Conservation (phyloP, 2,797 vertebrate species). For the Girardinus metallicus region DNA sequence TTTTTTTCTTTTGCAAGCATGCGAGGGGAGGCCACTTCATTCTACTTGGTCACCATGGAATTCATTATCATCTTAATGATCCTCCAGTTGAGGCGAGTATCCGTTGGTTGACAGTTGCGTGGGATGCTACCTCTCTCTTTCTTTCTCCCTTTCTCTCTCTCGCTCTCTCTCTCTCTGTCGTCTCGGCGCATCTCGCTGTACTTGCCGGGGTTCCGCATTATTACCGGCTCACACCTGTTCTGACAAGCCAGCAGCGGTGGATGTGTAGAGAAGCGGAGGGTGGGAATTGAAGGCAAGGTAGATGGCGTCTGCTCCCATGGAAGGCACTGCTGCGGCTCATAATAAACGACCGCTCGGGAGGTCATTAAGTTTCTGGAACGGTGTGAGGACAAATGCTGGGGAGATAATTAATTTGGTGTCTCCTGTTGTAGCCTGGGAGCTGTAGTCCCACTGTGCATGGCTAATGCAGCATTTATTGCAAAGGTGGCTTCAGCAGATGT, state of each 20-base stretch:
- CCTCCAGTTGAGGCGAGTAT: slow-evolving; percentile 70
- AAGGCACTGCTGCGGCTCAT: slow-evolving; percentile 67
- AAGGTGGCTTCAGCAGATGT: slow-evolving; percentile 51
- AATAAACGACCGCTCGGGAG: slow-evolving; percentile 81
- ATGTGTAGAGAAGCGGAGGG: slow-evolving; percentile 36
- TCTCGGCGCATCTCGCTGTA: slow-evolving; percentile 48
- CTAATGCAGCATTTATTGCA: slow-evolving; percentile 66
- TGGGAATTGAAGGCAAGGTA: slow-evolving; percentile 60
- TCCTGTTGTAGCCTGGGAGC: slow-evolving; percentile 65
- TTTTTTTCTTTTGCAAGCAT: slow-evolving; percentile 20
- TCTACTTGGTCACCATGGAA: slow-evolving; percentile 74
- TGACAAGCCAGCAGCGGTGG: slow-evolving; percentile 62
- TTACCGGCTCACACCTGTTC: slow-evolving; percentile 76
- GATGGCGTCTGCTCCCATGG: slow-evolving; percentile 50
- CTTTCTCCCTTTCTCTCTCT: slow-evolving; percentile 56
- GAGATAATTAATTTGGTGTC: slow-evolving; percentile 82
- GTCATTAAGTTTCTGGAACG: slow-evolving; percentile 79
- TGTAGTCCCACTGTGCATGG: slow-evolving; percentile 60
- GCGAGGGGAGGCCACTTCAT: slow-evolving; percentile 54
- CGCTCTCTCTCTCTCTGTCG: slow-evolving; percentile 48
- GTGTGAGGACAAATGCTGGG: slow-evolving; percentile 71
- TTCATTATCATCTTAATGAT: slow-evolving; percentile 82
- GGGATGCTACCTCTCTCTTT: slow-evolving; percentile 68
- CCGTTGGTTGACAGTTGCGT: slow-evolving; percentile 73
- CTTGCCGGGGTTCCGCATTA: slow-evolving; percentile 64